Conservation (phyloP, 2,797 vertebrate genomes). For the Peromyscus eremicus region DNA sequence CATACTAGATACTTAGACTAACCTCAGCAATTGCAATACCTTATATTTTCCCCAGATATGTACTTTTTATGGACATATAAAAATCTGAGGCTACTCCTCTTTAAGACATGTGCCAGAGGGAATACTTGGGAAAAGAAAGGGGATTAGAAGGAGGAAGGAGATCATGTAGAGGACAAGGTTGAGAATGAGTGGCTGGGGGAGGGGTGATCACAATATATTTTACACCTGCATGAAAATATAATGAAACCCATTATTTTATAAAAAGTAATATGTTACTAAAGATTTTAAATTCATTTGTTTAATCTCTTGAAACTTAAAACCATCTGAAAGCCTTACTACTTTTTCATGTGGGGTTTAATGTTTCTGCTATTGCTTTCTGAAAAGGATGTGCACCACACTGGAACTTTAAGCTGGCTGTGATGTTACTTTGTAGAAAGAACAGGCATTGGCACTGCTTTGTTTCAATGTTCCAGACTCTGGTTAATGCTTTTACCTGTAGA, state of each 20-base stretch:
- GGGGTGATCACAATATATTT: neutral
- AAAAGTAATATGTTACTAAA: neutral
- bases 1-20: constrained; percentile 1
- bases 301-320: constrained; percentile 49
- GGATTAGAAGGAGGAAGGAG: neutral
- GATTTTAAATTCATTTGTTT: neutral
- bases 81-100: neutral
- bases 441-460: neutral
- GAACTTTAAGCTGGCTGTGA: constrained; percentile 9
- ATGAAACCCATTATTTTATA: neutral
- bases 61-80: neutral
- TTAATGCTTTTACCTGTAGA: neutral
- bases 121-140: neutral
- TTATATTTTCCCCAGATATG: neutral
- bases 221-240: neutral
- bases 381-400: neutral
- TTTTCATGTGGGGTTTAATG: neutral
- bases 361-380: neutral
- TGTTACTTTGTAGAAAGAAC: neutral
- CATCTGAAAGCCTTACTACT: constrained; percentile 8
- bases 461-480: neutral
- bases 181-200: neutral
- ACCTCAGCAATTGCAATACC: neutral
- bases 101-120: neutral
- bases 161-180: neutral